Base-by-base conservation (phyloP, 92 coral and sea anemone genomes). In the Parazoanthus darwini region DNA sequence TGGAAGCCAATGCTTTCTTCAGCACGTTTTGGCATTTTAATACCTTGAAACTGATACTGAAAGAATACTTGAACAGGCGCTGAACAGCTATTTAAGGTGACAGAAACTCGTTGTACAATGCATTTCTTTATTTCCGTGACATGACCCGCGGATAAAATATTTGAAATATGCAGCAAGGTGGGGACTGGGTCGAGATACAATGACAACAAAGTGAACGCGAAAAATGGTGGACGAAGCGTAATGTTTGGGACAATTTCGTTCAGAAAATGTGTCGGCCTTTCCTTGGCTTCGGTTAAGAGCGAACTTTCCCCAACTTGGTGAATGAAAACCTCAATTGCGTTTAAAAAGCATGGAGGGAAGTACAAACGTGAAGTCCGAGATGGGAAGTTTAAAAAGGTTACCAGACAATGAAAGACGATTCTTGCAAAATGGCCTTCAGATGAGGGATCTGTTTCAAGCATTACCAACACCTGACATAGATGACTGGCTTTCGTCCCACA, bases 401-500 rank as follows among this genome's bases (percentile, higher is more conserved):
- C 81, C 94, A 38, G 78, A 85, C 58, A 74, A 73, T 37, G 94
- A 92, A 26, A 92, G 79, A 76, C 85, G 74, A 15, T 92, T 92
- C 48, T 78, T 92, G 20, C 72, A 74, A 26, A 46, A 82, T 20
- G 92, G 89, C 23, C 74, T 92, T 35, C 68, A 78, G 81, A 80
- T 81, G 46, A 56, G 56, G 51, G 77, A 78, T 68, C 87, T 92
- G 59, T 92, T 92, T 72, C 89, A 80, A 58, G 58, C 59, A 43
- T 79, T 92, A 7, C 91, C 91, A 18, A 76, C 18, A 48, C 91
- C 94, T 48, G 93, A 79, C 42, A 65, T 42, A 29, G 67, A 90
- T 67, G 93, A 79, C 83, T 92, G 94, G 94, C 81, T 92, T 73
- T 77, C 91, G 16, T 79, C 93, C 13, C 94, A 92, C 54, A 74